Evolutionary conservation across 2,888 invertebrate genomes (phyloP).

Genomic region (Brachylomia viminalis): DNA sequence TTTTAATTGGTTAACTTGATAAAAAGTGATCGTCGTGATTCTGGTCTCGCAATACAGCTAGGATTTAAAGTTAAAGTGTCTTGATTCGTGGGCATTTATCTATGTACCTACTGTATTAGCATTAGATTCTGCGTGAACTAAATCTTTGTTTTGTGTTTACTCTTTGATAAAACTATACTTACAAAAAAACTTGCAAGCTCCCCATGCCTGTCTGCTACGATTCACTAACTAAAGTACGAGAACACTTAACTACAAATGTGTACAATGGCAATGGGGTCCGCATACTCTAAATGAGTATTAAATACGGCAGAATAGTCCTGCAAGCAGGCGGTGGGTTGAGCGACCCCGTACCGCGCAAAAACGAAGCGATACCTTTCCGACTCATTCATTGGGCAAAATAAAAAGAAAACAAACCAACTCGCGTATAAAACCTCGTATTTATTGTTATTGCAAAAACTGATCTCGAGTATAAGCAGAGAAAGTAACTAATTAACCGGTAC

Average conservation of each 20-base stretch:
- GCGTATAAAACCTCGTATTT: slow-evolving; percentile 57
- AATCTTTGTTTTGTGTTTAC: slow-evolving; percentile 10
- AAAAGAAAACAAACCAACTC: slow-evolving; percentile 54
- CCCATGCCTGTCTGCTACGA: slow-evolving; percentile 12
- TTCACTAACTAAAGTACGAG: slow-evolving; percentile 42
- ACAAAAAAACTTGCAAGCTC: slow-evolving; percentile 22
- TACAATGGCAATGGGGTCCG: slow-evolving; percentile 21
- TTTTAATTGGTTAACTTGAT: slow-evolving; percentile 37
- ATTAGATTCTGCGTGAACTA: slow-evolving; percentile 3
- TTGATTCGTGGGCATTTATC: neutral
- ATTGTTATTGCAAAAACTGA: slow-evolving; percentile 66
- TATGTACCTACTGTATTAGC: neutral
- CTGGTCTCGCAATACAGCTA: neutral
- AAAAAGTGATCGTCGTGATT: slow-evolving; percentile 34
- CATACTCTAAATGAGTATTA: slow-evolving; percentile 41
- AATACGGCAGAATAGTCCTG: slow-evolving; percentile 63
- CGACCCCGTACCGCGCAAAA: slow-evolving; percentile 69
- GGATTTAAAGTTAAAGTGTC: neutral
- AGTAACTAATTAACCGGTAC: slow-evolving; percentile 53
- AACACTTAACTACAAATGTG: slow-evolving; percentile 18
- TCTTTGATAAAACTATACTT: slow-evolving; percentile 28
- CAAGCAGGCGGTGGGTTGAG: slow-evolving; percentile 66
- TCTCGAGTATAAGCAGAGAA: slow-evolving; percentile 56
- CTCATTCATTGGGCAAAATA: slow-evolving; percentile 68
- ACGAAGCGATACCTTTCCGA: slow-evolving; percentile 63